Evolutionary conservation across 1,140 invertebrate species (phyloP), one percentile per base, ranked within the genome.

Genomic region (Oncopeltus fasciatus): DNA sequence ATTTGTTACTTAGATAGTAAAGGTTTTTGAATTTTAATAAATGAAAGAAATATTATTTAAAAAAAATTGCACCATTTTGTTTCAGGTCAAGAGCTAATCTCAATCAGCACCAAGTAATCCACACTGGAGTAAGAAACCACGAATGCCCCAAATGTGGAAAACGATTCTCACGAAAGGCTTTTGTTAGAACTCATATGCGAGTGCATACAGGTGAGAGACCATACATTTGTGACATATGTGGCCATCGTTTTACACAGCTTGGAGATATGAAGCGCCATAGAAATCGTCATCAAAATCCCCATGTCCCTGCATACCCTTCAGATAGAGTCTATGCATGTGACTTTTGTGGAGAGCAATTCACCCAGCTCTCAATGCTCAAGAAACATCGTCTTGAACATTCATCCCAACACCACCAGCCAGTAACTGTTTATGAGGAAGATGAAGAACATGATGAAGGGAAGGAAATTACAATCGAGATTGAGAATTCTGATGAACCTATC

Each of bases 151-250:
- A 72, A 11, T 67, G 66, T 46, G 65, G 65, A n/a, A 66, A 66
- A 47, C 29, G 31, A 47, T 67, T 67, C 44, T 66, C 66, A 14
- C 47, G 66, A 5, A 63, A 63, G 43, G 59, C 64, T 24, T 67
- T 67, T 43, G 61, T 67, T 1, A 63, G 18, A 21, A 63, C 66
- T 1, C 66, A 67, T 43, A 61, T 67, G 61, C 49, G 66, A 5
- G 63, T 65, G 14, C 66, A 67, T 28, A 67, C 66, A 9, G 84
- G 84, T 16, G 81, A 84, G 67, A 82, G 85, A 66, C 84, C 84
- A 0, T 86, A 83, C 69, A 74, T 76, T 3, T 74, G 73, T 64
- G 71, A 72, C 58, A 70, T 73, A 16, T 74, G 73, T 46, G 64
- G 65, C 1, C 68, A 69, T 27, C 68, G 70, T 56, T 74, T 74